Percentiles rank a stretch among this genome's conserved stretches.
Evolutionary conservation across 2,113 vertebrate species (phyloP).

Genomic region (Psophia crepitans): DNA sequence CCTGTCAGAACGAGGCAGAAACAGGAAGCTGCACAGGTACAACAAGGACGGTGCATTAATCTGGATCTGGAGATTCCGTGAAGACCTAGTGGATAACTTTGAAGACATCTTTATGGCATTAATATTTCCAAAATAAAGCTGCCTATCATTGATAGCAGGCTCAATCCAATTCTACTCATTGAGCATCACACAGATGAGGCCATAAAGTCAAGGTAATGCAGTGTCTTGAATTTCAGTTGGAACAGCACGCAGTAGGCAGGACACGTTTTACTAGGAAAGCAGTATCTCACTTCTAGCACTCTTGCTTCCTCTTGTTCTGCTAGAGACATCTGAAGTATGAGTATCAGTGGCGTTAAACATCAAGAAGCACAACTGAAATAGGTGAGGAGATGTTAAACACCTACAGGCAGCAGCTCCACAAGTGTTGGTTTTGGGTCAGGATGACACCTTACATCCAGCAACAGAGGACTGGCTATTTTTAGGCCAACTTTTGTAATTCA

Average conservation of each 20-base stretch:
- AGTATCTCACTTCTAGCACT: neutral
- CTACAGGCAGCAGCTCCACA: neutral
- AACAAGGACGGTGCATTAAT: neutral
- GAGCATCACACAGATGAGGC: neutral
- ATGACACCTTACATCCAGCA: neutral
- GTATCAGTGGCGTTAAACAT: neutral
- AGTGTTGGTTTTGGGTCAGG: neutral
- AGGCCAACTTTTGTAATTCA: neutral
- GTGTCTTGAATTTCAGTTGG: neutral
- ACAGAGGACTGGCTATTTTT: neutral
- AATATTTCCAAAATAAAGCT: neutral
- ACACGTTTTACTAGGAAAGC: neutral
- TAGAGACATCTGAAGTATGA: neutral
- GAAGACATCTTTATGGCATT: neutral
- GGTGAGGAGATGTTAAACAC: neutral
- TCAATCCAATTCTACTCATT: neutral
- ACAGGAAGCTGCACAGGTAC: neutral
- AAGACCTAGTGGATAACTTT: neutral
- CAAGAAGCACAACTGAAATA: neutral
- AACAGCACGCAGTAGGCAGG: neutral
- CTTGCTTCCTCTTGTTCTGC: neutral
- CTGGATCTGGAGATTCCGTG: neutral
- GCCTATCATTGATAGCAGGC: neutral
- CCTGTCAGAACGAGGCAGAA: neutral
- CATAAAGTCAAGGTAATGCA: neutral